These are phyloP conservation scores for Hiodon tergisus DNA, from an alignment of 2,113 vertebrate species.

Conservation along the genomic window DNA sequence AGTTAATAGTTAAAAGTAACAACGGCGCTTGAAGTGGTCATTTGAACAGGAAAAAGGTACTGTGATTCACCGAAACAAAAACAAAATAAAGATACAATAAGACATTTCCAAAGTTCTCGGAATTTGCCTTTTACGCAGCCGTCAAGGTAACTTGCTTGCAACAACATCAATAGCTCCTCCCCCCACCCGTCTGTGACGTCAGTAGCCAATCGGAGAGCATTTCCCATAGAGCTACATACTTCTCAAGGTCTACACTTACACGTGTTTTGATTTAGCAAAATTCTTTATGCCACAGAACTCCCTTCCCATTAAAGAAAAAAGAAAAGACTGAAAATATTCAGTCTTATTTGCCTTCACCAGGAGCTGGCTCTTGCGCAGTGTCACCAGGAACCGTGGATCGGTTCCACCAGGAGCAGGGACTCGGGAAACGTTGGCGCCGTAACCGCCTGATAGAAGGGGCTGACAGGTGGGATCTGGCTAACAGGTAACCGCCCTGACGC, in stretches of 20 bases:
- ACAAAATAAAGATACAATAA: too few relatives aligned
- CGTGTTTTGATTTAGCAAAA: background rate
- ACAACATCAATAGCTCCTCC: background rate
- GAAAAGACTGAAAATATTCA: too few relatives aligned
- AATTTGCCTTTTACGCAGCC: constrained; percentile 27
- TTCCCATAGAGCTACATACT: background rate
- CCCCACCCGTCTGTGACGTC: constrained; percentile 8
- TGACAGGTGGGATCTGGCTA: background rate
- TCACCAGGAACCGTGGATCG: too few relatives aligned
- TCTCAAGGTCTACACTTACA: constrained; percentile 5
- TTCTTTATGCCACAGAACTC: too few relatives aligned
- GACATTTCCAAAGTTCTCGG: constrained; percentile 30
- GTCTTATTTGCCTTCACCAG: too few relatives aligned
- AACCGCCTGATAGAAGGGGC: too few relatives aligned
- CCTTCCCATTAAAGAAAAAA: background rate
- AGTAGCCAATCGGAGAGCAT: background rate
- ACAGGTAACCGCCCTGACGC: background rate
- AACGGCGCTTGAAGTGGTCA: too few relatives aligned
- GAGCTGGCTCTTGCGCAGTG: background rate
- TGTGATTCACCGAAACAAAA: too few relatives aligned
- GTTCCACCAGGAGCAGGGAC: background rate
- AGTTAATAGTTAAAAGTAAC: too few relatives aligned
- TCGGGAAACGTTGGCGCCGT: too few relatives aligned
- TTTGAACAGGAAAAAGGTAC: too few relatives aligned
- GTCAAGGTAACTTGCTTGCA: constrained; percentile 33